Evolutionary conservation across 2,888 invertebrate genomes (phyloP).

Genomic region (Aromia moschata): DNA sequence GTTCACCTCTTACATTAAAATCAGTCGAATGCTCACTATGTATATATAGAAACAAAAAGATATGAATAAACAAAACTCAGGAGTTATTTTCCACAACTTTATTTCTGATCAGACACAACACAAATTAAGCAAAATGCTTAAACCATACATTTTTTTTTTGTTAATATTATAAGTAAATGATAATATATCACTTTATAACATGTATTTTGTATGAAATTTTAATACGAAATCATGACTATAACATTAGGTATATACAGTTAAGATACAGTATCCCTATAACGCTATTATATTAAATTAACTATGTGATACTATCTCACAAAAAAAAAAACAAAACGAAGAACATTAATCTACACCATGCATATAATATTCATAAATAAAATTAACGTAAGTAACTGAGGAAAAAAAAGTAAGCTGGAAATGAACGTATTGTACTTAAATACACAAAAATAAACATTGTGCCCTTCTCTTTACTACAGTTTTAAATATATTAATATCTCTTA

Average conservation of each 20-base stretch:
- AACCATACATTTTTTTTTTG: constrained; percentile 45
- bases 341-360: constrained; percentile 28
- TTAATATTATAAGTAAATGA: constrained; percentile 43
- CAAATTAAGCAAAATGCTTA: constrained; percentile 52
- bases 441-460: constrained; percentile 37
- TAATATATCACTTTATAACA: constrained; percentile 45
- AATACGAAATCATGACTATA: constrained; percentile 33
- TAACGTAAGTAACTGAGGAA: neutral
- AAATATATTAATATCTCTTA: constrained; percentile 43
- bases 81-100: constrained; percentile 38
- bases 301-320: constrained; percentile 20
- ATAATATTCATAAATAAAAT: constrained; percentile 16
- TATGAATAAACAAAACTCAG: too few species aligned
- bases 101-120: constrained; percentile 51
- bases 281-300: constrained; percentile 26
- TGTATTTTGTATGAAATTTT: constrained; percentile 37
- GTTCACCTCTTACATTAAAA: too few species aligned
- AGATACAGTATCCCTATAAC: constrained; percentile 34
- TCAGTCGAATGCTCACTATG: too few species aligned
- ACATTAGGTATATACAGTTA: constrained; percentile 38
- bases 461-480: constrained; percentile 23
- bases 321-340: constrained; percentile 24
- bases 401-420: constrained; percentile 20
- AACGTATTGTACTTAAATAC: constrained; percentile 29
- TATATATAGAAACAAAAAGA: too few species aligned